These are phyloP conservation scores for Ascaphus truei DNA, from an alignment of 2,113 vertebrate genomes.

Conservation along the genomic window DNA sequence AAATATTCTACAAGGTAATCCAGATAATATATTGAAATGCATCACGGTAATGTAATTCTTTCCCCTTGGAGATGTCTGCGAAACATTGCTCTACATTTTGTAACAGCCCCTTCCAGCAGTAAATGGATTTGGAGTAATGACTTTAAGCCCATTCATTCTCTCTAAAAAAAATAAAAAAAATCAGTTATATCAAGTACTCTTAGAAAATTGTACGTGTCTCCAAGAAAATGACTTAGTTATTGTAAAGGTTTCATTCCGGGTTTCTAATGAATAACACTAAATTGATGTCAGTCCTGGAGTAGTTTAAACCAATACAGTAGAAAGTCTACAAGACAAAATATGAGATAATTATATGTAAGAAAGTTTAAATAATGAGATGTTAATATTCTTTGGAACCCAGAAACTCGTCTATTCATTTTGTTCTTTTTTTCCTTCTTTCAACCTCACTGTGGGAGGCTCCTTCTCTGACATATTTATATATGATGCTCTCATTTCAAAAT, in stretches of 20 bases:
- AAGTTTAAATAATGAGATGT: constrained; percentile 77
- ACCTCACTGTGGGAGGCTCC: constrained; percentile 70
- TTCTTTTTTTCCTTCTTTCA: constrained; percentile 65
- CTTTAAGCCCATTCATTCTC: constrained; percentile 25
- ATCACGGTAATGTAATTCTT: neutral
- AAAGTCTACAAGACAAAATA: constrained; percentile 61
- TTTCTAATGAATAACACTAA: constrained; percentile 61
- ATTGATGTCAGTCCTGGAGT: constrained; percentile 59
- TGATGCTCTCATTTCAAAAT: constrained; percentile 76
- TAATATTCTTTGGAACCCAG: constrained; percentile 72
- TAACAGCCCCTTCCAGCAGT: neutral
- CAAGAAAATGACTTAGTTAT: constrained; percentile 61
- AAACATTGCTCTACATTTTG: constrained; percentile 2
- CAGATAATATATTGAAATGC: constrained; percentile 15
- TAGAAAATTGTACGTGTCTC: constrained; percentile 28
- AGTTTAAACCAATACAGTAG: constrained; percentile 65
- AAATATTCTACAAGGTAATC: neutral
- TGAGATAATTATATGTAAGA: constrained; percentile 64
- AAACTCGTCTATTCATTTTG: constrained; percentile 73
- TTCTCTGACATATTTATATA: constrained; percentile 79
- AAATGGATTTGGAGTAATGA: constrained; percentile 20
- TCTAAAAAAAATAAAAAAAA: constrained; percentile 6
- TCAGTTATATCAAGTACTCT: constrained; percentile 10
- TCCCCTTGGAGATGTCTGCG: neutral
- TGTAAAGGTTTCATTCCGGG: constrained; percentile 59